phyloP scores from a whole-genome alignment of 2,888 invertebrate genomes.

The Cecidostiba fungosa region DNA sequence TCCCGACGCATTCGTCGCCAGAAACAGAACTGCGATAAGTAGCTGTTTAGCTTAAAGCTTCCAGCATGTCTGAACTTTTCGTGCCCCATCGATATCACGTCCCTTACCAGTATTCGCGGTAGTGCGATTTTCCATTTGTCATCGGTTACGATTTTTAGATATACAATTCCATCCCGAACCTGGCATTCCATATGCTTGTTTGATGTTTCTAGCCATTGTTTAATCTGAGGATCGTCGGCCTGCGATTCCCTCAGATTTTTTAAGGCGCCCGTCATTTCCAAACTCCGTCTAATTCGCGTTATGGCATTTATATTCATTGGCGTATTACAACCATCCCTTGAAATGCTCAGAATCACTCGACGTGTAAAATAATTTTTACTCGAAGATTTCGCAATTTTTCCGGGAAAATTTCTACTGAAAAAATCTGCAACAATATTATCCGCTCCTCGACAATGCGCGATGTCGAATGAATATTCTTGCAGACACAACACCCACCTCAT shows the following conservation, averaged over 20 bases:
- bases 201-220: neutral
- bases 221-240: neutral
- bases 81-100: neutral
- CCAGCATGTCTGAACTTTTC: neutral
- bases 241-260: neutral
- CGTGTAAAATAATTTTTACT: neutral
- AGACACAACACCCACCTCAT: neutral
- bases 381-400: neutral
- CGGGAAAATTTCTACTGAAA: neutral
- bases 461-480: neutral
- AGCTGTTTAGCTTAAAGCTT: neutral
- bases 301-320: neutral
- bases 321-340: neutral
- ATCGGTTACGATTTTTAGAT: neutral
- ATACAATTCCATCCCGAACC: neutral
- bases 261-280: neutral
- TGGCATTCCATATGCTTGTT: neutral
- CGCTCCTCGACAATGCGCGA: neutral
- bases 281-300: neutral
- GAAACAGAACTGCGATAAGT: neutral
- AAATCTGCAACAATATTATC: constrained; percentile 4
- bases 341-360: neutral
- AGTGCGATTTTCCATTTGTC: neutral
- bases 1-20: constrained; percentile 23
- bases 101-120: neutral